Evolutionary conservation across 2,113 vertebrate genomes (phyloP).

Genomic region (Neogale vison): DNA sequence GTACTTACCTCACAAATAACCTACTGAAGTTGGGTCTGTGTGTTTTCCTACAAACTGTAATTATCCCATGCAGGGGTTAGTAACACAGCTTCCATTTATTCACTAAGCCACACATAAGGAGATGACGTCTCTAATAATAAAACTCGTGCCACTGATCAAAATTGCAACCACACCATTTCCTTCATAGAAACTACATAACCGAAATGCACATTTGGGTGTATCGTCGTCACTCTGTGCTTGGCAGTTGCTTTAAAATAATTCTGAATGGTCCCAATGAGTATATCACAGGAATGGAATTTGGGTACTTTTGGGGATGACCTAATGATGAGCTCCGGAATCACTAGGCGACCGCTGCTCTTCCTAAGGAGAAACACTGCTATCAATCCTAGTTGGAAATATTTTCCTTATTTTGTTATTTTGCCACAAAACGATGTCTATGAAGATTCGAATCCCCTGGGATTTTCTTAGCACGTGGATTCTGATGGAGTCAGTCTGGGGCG

Average conservation of each 20-base stretch:
- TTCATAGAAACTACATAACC: neutral
- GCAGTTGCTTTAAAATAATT: neutral
- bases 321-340: neutral
- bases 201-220: neutral
- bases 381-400: neutral
- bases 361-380: neutral
- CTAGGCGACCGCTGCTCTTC: neutral
- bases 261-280: neutral
- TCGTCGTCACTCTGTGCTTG: neutral
- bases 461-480: neutral
- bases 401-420: constrained; percentile 25
- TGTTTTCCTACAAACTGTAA: neutral
- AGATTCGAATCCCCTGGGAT: neutral
- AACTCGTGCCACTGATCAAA: neutral
- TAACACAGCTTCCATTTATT: neutral
- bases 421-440: neutral
- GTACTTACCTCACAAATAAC: constrained; percentile 1
- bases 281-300: neutral
- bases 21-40: neutral
- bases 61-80: neutral
- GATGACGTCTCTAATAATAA: neutral
- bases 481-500: neutral
- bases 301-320: neutral
- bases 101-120: neutral
- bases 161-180: neutral